Conservation (phyloP, 1,140 invertebrate genomes). For the Melitaea cinxia region DNA sequence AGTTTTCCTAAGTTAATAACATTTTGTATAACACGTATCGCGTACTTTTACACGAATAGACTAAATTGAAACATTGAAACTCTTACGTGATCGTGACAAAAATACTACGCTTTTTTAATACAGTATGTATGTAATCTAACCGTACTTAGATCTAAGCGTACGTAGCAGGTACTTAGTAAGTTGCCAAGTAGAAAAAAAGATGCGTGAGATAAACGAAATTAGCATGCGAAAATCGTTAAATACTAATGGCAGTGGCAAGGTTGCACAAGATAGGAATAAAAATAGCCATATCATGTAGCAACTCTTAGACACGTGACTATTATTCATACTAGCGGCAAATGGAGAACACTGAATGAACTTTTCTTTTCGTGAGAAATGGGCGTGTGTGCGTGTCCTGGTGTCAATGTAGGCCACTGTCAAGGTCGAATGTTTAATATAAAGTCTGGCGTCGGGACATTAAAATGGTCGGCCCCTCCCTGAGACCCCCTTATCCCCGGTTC, state of each 20-base stretch:
- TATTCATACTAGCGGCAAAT: slow-evolving; percentile 72
- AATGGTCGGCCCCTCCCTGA: slow-evolving; percentile 76
- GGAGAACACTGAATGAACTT: slow-evolving; percentile 75
- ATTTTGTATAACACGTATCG: too few species aligned
- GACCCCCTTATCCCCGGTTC: slow-evolving; percentile 59
- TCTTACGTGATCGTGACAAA: too few species aligned
- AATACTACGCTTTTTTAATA: too few species aligned
- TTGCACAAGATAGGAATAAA: slow-evolving; percentile 39
- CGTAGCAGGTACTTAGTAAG: too few species aligned
- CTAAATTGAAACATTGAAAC: too few species aligned
- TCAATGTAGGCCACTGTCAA: slow-evolving; percentile 80
- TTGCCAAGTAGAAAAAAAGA: too few species aligned
- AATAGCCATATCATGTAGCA: slow-evolving; percentile 30
- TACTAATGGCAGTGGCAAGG: slow-evolving; percentile 31
- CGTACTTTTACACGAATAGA: too few species aligned
- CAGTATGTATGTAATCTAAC: too few species aligned
- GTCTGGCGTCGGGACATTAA: slow-evolving; percentile 81
- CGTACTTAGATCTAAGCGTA: too few species aligned
- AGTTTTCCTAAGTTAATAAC: too few species aligned
- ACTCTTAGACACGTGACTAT: slow-evolving; percentile 65
- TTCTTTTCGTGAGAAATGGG: slow-evolving; percentile 72
- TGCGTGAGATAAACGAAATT: slow-evolving; percentile 13
- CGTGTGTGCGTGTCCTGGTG: slow-evolving; percentile 76
- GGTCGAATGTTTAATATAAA: slow-evolving; percentile 82
- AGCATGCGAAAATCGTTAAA: slow-evolving; percentile 9